phyloP scores from a whole-genome alignment of 2,113 vertebrate species.

The Vicugna pacos region DNA sequence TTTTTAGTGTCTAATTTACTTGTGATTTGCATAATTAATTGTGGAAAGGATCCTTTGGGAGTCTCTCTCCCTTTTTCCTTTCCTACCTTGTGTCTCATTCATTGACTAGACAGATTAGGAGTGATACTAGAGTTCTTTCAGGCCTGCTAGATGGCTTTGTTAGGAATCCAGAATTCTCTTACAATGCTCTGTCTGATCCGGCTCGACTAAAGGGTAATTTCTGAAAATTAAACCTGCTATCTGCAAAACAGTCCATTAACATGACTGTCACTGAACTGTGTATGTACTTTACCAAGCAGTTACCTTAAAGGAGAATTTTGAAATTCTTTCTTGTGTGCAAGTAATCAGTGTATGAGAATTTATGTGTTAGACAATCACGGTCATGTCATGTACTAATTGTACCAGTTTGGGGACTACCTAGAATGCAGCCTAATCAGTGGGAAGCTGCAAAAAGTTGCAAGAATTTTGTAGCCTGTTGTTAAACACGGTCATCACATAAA shows the following conservation, averaged over 20 bases:
- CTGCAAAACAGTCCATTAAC: constrained; percentile 46
- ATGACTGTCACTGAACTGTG: background rate
- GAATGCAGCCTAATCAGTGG: background rate
- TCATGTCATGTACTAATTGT: background rate
- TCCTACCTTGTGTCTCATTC: constrained; percentile 63
- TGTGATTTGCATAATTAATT: constrained; percentile 86
- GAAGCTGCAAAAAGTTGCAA: background rate
- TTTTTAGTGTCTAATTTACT: constrained; percentile 84
- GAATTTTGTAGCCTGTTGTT: constrained; percentile 36
- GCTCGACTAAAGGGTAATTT: constrained; percentile 30
- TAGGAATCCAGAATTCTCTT: constrained; percentile 40
- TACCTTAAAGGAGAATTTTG: constrained; percentile 24
- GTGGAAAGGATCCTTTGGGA: constrained; percentile 80
- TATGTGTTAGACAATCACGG: background rate
- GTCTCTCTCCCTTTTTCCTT: constrained; percentile 44
- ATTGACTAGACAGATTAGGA: background rate
- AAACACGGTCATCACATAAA: background rate
- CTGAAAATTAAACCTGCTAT: constrained; percentile 21
- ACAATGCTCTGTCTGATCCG: background rate
- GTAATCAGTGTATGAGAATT: background rate
- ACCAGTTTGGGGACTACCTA: background rate
- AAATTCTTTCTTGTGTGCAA: background rate
- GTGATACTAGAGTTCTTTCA: constrained; percentile 7
- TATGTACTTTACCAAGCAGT: background rate
- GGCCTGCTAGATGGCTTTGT: constrained; percentile 16